These are phyloP conservation scores for Pocillopora verrucosa DNA, from an alignment of 64 coral and sea anemone genomes.

Conservation along the genomic window DNA sequence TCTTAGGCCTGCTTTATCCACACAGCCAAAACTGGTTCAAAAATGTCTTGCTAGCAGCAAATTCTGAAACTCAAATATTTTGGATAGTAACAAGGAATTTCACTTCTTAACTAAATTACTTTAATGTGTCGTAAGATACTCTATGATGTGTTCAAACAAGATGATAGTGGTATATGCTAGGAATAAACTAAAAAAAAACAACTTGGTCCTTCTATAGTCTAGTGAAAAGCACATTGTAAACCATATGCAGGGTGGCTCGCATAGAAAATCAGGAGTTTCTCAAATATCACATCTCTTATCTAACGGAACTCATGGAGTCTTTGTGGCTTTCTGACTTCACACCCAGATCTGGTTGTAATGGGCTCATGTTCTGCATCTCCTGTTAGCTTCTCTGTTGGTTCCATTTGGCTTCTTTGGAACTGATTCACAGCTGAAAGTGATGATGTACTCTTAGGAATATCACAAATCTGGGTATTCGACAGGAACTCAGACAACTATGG, in stretches of 20 bases:
- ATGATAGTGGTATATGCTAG: no score
- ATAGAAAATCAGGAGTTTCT: no score
- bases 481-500: neutral
- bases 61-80: constrained; percentile 8
- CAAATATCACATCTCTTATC: neutral
- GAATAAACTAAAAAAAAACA: no score
- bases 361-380: neutral
- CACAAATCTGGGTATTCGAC: neutral
- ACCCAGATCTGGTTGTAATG: constrained; percentile 25
- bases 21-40: constrained; percentile 7
- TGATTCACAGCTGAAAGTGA: neutral
- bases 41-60: neutral
- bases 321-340: constrained; percentile 25
- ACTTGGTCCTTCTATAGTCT: neutral
- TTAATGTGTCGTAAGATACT: no score
- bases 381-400: constrained; percentile 10
- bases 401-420: neutral
- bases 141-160: no score
- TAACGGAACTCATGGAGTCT: constrained; percentile 59
- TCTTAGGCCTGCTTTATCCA: constrained; percentile 3
- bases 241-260: no score
- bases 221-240: no score
- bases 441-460: neutral
- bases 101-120: no score
- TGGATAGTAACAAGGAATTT: constrained; percentile 5